Base-by-base conservation (phyloP, 2,888 invertebrate genomes). In the Lasioglossum oenotherae region DNA sequence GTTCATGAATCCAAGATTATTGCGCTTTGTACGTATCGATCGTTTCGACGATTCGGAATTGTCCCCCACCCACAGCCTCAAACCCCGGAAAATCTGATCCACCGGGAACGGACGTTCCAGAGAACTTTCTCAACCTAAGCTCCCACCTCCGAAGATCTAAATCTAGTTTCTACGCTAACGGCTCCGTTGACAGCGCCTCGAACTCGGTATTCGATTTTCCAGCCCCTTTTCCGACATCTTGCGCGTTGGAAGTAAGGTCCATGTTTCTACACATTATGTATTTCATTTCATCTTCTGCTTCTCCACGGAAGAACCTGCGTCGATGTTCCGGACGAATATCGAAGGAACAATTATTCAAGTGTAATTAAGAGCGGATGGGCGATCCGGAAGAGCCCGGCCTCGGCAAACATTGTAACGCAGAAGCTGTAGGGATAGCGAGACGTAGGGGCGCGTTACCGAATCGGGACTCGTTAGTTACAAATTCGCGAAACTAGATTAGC, bases 401-500 rank as follows among this genome's bases (percentile, higher is more conserved):
- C 72, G 71, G 72, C 38, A 73, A 44, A 80, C 64, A 67, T 60
- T 81, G 74, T 78, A 80, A 84, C 57, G 76, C 16, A 35, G 73
- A 77, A 67, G 31, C 53, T 49, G 79, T 2, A 23, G 4, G 49
- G 19, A 53, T 23, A 3, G 23, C 8, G 23, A n/a, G 53, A 3
- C 3, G 64, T 31, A 41, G 82, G 31, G 31, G 57, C 23, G 74
- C 64, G 67, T 67, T 67, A 53, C 72, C 76, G 86, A 86, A 90
- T 90, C 81, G 83, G 79, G 85, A 80, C 88, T 90, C 89, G 89
- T 90, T 89, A 89, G 90, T 89, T 84, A 90, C 76, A 84, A 89
- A 90, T 90, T 82, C 84, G 90, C 85, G 84, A 87, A 88, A 89
- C 82, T 83, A 88, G 90, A 90, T 90, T 89, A 90, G 74, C 84